A percentile compares a stretch with the other conserved stretches of the same genome.
These are phyloP conservation scores for Nomada goodeniana DNA, from an alignment of 2,888 invertebrate genomes.

Conservation along the genomic window DNA sequence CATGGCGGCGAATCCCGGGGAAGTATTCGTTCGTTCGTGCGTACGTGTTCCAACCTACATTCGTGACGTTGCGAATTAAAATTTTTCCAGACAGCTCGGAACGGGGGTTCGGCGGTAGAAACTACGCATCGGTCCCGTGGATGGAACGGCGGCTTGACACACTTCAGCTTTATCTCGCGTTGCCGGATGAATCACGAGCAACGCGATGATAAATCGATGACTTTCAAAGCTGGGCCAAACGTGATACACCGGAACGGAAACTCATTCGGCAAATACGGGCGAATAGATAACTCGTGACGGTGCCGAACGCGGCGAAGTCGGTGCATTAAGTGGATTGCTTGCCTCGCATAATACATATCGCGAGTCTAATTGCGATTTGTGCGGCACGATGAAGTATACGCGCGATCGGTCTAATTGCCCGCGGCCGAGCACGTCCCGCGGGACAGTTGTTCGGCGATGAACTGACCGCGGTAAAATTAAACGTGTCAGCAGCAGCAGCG, in stretches of 20 bases:
- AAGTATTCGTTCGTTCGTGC: too few species aligned
- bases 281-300: not conserved
- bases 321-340: conserved; percentile 11
- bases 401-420: not conserved
- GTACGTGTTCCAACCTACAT: too few species aligned
- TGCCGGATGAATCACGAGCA: conserved; percentile 43
- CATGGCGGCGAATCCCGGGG: too few species aligned
- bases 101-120: conserved; percentile 14
- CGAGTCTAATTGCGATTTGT: not conserved
- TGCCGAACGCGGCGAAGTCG: conserved; percentile 1
- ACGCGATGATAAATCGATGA: conserved; percentile 55
- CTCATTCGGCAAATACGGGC: conserved; percentile 17
- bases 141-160: conserved; percentile 35
- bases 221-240: conserved; percentile 32
- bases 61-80: conserved; percentile 27
- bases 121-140: conserved; percentile 13
- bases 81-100: conserved; percentile 37
- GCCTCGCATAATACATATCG: not conserved
- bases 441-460: not conserved
- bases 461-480: conserved; percentile 36
- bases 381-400: not conserved
- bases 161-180: conserved; percentile 45
- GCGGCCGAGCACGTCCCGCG: not conserved
- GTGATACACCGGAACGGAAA: conserved; percentile 27
- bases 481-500: conserved; percentile 36